Percentiles rank a stretch among this genome's conserved stretches.
Evolutionary conservation across 1,140 invertebrate genomes (phyloP).

Genomic region (Heterodera carotae): DNA sequence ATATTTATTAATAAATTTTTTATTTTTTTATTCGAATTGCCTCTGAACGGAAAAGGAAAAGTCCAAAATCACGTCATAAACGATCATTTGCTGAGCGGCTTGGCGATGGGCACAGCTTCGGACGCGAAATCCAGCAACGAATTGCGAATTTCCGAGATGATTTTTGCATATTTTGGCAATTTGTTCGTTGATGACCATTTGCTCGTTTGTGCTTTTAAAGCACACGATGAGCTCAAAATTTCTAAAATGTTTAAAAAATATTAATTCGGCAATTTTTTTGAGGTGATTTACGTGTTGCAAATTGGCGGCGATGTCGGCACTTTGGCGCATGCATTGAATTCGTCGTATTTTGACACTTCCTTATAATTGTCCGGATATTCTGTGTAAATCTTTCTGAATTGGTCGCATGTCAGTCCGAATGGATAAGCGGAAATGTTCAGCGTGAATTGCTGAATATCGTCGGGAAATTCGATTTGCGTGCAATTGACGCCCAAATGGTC

Average conservation of each 20-base stretch:
- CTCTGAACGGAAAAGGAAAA: neutral
- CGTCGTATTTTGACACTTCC: neutral
- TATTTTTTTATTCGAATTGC: neutral
- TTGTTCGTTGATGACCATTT: neutral
- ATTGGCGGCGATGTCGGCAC: neutral
- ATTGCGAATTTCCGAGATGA: neutral
- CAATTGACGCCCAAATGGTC: neutral
- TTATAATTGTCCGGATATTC: neutral
- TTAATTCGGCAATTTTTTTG: neutral
- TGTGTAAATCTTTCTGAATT: neutral
- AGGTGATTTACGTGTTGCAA: too few relatives aligned
- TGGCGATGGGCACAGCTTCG: neutral
- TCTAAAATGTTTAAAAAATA: neutral
- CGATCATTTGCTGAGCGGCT: neutral
- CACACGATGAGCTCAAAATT: neutral
- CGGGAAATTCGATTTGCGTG: neutral
- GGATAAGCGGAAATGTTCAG: neutral
- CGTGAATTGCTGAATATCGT: neutral
- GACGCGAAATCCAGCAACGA: neutral
- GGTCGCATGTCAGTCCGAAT: neutral
- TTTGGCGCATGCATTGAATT: neutral
- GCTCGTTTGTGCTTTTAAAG: neutral
- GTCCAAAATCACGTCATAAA: neutral
- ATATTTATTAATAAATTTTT: neutral
- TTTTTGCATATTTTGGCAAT: neutral